Evolutionary conservation across 2,113 vertebrate genomes (phyloP), one percentile per base, ranked within the genome.

Genomic region (Ornithorhynchus anatinus): DNA sequence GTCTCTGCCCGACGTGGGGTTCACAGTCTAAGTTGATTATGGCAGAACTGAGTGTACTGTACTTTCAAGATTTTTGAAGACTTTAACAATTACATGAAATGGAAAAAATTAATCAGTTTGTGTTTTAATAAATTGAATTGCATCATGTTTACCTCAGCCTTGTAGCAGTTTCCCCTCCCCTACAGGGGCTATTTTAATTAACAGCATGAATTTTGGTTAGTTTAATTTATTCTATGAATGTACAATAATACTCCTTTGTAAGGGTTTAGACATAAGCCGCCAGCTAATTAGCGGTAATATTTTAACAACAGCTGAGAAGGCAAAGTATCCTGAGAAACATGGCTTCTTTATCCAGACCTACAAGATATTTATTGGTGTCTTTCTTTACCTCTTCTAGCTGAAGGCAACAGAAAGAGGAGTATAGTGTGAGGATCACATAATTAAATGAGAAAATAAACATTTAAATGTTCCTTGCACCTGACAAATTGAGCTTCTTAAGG

Each of bases 181-280:
- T 89, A 85, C 87, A 81, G 87, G 84, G 87, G 80, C 83, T 91
- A 86, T 92, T 93, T 94, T 92, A 93, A 92, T 93, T 93, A 93
- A 85, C 90, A 92, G 89, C 85, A 38, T 93, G 91, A 88, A 89
- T 91, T 94, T 91, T 85, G 57, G 74, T 69, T 89, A 81, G 86
- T 89, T 91, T 91, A 91, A 91, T 93, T 91, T 92, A 86, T 91
- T 91, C 92, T 92, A 84, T 88, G 89, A 86, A 86, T 88, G 67
- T 81, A 38, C 85, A 89, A 89, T 88, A 88, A 72, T 74, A 86
- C 1, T 48, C 67, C 81, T 92, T 89, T 86, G 80, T 83, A 93
- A 87, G 59, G 73, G 64, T 86, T 88, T 91, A 86, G 91, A 86
- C 87, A 88, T 91, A 88, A 86, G 75, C 84, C 77, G 79, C 80